Conservation (phyloP, 2,113 vertebrate genomes). For the Atherinomorus stipes region DNA sequence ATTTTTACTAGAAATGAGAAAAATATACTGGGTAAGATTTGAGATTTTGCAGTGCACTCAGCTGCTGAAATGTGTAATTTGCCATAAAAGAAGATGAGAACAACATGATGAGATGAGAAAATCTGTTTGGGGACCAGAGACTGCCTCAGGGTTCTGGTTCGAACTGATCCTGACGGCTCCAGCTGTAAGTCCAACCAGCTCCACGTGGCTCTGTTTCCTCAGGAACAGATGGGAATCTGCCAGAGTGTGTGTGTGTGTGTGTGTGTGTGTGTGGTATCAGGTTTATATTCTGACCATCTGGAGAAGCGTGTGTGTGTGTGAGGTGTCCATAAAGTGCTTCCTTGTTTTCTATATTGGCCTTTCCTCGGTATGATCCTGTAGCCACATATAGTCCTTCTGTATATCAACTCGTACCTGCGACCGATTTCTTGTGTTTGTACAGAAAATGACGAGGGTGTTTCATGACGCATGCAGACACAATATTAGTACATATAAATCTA, state of each 20-base stretch:
- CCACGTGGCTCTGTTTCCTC: slow-evolving; percentile 68
- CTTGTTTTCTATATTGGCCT: slow-evolving; percentile 67
- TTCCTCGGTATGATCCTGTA: slow-evolving; percentile 63
- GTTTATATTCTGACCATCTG: slow-evolving; percentile 34
- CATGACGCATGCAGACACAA: slow-evolving; percentile 74
- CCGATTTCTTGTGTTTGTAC: slow-evolving; percentile 68
- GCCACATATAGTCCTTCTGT: slow-evolving; percentile 61
- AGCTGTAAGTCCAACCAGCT: slow-evolving; percentile 46
- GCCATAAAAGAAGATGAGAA: too few species aligned
- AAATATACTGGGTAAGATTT: too few species aligned
- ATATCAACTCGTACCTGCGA: slow-evolving; percentile 41
- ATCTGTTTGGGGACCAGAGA: too few species aligned
- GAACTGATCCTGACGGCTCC: too few species aligned
- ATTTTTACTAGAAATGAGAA: too few species aligned
- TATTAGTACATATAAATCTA: slow-evolving; percentile 67
- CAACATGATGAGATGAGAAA: too few species aligned
- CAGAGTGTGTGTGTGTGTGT: slow-evolving; percentile 39
- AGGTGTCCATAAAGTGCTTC: slow-evolving; percentile 76
- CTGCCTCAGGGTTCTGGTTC: too few species aligned
- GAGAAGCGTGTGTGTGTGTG: slow-evolving; percentile 40
- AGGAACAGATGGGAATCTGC: slow-evolving; percentile 78
- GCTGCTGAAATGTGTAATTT: too few species aligned
- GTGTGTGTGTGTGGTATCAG: not conserved
- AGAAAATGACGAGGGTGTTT: slow-evolving; percentile 57
- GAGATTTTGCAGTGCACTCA: too few species aligned